phyloP scores from a whole-genome alignment of 92 coral and sea anemone species.

The Heliopora coerulea region DNA sequence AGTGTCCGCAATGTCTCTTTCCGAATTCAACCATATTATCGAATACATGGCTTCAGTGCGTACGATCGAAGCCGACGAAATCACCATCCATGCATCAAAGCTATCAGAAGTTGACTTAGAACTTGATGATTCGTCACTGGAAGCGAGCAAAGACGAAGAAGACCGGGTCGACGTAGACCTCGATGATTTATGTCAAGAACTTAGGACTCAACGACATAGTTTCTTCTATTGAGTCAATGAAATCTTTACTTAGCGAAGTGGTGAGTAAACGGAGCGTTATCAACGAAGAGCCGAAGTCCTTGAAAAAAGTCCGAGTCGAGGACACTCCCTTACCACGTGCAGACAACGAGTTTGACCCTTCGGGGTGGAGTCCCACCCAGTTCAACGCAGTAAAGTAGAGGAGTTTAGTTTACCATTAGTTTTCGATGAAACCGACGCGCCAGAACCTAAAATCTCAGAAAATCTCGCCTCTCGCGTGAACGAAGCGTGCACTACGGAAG shows the following conservation, averaged over 20 bases:
- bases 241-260: not conserved
- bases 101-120: not conserved
- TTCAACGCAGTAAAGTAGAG: no score
- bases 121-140: not conserved
- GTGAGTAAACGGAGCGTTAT: not conserved
- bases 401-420: slow-evolving; percentile 30
- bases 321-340: not conserved
- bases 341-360: not conserved
- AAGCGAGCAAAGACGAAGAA: not conserved
- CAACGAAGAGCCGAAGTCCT: not conserved
- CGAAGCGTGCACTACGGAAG: slow-evolving; percentile 40
- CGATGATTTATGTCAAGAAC: not conserved
- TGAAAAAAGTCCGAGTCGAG: no score
- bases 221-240: not conserved
- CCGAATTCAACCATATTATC: not conserved
- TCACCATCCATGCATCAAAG: not conserved
- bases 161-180: slow-evolving; percentile 1
- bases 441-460: slow-evolving; percentile 40
- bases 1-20: not conserved
- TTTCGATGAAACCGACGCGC: slow-evolving; percentile 46
- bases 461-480: slow-evolving; percentile 39
- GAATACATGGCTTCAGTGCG: not conserved
- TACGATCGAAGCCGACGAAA: not conserved
- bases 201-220: not conserved
- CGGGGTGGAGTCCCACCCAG: no score